Percentiles rank a stretch among this genome's conserved stretches.
Conservation (phyloP, 2,113 vertebrate species). For the Lagenorhynchus albirostris region DNA sequence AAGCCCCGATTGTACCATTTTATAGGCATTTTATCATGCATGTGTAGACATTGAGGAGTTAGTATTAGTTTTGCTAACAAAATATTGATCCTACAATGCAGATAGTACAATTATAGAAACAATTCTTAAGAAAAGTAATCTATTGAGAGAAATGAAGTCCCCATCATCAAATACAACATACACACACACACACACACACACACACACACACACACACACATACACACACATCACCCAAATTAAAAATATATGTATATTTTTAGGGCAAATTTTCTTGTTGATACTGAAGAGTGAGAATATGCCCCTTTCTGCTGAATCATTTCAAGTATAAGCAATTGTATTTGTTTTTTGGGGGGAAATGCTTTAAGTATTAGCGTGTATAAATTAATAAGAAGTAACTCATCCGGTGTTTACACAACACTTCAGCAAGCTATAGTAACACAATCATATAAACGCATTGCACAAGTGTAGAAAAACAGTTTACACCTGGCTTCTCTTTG, state of each 20-base stretch:
- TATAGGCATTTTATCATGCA: background rate
- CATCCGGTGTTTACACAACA: background rate
- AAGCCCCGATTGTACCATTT: background rate
- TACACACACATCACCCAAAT: background rate
- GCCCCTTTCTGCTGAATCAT: background rate
- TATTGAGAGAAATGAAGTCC: background rate
- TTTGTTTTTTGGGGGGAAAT: background rate
- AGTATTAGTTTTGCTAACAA: background rate
- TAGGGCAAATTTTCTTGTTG: background rate
- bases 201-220: background rate
- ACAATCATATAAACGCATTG: background rate
- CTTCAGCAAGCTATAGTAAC: background rate
- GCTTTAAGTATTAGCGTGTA: background rate
- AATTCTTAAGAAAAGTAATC: background rate
- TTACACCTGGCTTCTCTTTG: background rate
- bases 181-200: background rate
- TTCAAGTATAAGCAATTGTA: background rate
- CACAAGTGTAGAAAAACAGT: background rate
- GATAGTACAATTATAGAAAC: background rate
- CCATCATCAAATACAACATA: background rate
- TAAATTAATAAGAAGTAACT: conserved; percentile 45
- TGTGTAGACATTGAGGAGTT: background rate
- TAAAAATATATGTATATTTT: background rate
- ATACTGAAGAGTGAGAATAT: background rate
- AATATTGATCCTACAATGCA: background rate